Evolutionary conservation across 2,797 vertebrate genomes (phyloP).

Genomic region (Leptatherina wallacei): DNA sequence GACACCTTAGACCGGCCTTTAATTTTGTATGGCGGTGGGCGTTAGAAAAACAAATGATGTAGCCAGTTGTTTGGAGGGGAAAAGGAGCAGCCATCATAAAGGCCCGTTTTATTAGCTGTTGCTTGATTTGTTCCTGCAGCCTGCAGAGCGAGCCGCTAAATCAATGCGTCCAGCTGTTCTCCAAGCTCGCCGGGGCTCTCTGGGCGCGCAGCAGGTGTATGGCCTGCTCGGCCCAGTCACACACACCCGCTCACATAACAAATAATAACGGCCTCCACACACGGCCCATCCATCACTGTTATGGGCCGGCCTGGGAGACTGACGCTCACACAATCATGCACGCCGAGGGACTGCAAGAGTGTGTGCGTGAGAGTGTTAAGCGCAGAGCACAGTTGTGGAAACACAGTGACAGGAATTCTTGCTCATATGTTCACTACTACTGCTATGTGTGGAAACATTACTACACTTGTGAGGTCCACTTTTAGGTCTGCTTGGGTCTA

Average conservation of each 20-base stretch:
- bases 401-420: slow-evolving; percentile 57
- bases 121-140: slow-evolving; percentile 97
- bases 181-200: slow-evolving; percentile 82
- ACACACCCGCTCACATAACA: slow-evolving; percentile 92
- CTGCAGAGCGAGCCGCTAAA: slow-evolving; percentile 92
- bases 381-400: slow-evolving; percentile 53
- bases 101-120: slow-evolving; percentile 96
- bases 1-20: slow-evolving; percentile 92
- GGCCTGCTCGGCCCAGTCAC: slow-evolving; percentile 85
- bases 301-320: slow-evolving; percentile 86
- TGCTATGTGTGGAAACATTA: slow-evolving; percentile 14
- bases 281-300: slow-evolving; percentile 96
- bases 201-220: slow-evolving; percentile 95
- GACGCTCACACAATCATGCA: slow-evolving; percentile 70
- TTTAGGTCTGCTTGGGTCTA: slow-evolving; percentile 8
- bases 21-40: slow-evolving; percentile 89
- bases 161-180: slow-evolving; percentile 97
- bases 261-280: slow-evolving; percentile 95
- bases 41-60: slow-evolving; percentile 97
- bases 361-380: slow-evolving; percentile 34
- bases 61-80: slow-evolving; percentile 92
- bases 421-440: slow-evolving; percentile 14
- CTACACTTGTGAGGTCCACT: slow-evolving; percentile 26
- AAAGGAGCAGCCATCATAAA: slow-evolving; percentile 86
- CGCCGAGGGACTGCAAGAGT: slow-evolving; percentile 33